phyloP scores from a whole-genome alignment of 2,113 vertebrate genomes.

The Axis porcinus region DNA sequence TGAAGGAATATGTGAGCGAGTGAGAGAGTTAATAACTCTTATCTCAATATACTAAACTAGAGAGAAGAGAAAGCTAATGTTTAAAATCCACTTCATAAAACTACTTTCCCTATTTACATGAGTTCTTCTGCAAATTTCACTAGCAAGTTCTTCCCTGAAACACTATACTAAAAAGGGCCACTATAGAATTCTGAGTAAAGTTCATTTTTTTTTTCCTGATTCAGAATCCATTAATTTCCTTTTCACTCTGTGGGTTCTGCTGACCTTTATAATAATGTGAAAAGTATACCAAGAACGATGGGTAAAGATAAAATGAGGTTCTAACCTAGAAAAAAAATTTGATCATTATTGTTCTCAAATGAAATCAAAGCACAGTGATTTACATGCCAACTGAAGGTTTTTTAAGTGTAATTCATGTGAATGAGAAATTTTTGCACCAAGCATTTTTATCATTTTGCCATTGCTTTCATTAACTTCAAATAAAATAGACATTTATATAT shows the following conservation, averaged over 20 bases:
- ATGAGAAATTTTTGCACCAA: neutral
- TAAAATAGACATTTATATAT: neutral
- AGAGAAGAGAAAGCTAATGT: conserved; percentile 47
- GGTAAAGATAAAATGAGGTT: conserved; percentile 28
- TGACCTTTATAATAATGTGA: conserved; percentile 52
- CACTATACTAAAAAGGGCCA: conserved; percentile 42
- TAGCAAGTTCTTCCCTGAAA: conserved; percentile 42
- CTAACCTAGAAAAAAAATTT: neutral
- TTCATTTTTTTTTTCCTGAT: conserved; percentile 56
- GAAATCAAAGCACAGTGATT: neutral
- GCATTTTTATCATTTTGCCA: neutral
- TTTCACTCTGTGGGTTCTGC: conserved; percentile 39
- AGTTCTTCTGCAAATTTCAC: conserved; percentile 73
- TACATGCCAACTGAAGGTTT: neutral
- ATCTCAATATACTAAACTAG: conserved; percentile 25
- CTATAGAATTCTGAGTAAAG: conserved; percentile 72
- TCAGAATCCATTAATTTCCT: conserved; percentile 67
- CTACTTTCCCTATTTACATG: conserved; percentile 65
- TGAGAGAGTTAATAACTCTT: neutral
- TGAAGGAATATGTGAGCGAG: neutral
- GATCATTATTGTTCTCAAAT: neutral
- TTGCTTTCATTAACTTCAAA: neutral
- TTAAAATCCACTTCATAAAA: conserved; percentile 70
- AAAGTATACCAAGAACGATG: conserved; percentile 47
- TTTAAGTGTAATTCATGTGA: neutral